These are phyloP conservation scores for Brachyptera putata DNA, from an alignment of 2,888 invertebrate genomes.

Conservation along the genomic window DNA sequence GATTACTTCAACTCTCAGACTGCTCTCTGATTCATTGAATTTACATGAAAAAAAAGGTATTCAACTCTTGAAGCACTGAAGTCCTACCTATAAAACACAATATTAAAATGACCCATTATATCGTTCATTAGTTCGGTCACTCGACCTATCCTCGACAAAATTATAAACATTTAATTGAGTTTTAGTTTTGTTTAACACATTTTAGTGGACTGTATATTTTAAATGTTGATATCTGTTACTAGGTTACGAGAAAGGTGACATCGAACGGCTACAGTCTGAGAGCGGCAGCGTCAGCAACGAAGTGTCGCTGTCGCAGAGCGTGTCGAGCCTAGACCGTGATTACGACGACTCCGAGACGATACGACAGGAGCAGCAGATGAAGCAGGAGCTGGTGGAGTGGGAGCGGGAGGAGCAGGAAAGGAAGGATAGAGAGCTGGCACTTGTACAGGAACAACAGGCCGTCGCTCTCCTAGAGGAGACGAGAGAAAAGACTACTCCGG, in stretches of 20 bases:
- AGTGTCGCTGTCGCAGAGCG: slow-evolving; percentile 67
- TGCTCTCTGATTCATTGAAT: too few species aligned
- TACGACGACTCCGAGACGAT: slow-evolving; percentile 57
- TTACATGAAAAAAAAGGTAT: too few species aligned
- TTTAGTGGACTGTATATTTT: too few species aligned
- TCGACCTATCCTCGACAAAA: too few species aligned
- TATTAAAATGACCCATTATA: too few species aligned
- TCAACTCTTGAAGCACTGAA: too few species aligned
- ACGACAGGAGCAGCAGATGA: slow-evolving; percentile 64
- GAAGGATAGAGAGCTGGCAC: slow-evolving; percentile 35
- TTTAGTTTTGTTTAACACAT: too few species aligned
- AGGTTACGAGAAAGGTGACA: slow-evolving; percentile 45
- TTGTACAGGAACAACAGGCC: slow-evolving; percentile 26
- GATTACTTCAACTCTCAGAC: too few species aligned
- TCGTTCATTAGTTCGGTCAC: too few species aligned
- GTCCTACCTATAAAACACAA: too few species aligned
- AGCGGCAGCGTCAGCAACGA: slow-evolving; percentile 47
- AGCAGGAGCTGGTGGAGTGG: slow-evolving; percentile 69
- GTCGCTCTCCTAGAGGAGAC: slow-evolving; percentile 50
- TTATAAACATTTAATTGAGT: too few species aligned
- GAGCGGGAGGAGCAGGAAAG: slow-evolving; percentile 65
- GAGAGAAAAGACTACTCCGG: slow-evolving; percentile 76
- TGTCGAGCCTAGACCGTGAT: slow-evolving; percentile 83
- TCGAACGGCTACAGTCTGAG: slow-evolving; percentile 46
- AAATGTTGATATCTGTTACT: slow-evolving; percentile 9